These are phyloP conservation scores for Pseudomyrmex sp. DNA, from an alignment of 1,140 invertebrate species.

Conservation along the genomic window DNA sequence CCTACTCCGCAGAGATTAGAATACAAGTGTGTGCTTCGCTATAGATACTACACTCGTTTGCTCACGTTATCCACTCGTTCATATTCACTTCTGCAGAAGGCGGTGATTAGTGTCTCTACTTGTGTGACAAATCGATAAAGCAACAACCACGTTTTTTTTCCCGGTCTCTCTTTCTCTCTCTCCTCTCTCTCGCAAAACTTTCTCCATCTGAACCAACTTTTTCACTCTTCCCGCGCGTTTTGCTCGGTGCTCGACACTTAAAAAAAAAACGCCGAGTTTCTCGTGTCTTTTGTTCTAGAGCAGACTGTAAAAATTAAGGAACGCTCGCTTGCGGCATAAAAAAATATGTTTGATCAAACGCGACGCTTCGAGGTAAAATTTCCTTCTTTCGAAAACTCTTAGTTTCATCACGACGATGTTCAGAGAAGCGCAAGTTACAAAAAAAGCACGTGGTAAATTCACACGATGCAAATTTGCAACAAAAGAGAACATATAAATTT, in stretches of 20 bases:
- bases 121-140: slow-evolving; percentile 29
- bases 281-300: neutral
- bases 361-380: slow-evolving; percentile 1
- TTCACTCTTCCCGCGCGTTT: neutral
- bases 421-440: too few relatives aligned
- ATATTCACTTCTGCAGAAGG: neutral
- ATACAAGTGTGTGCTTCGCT: too few relatives aligned
- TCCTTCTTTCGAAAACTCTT: slow-evolving; percentile 9
- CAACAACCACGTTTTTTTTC: slow-evolving; percentile 24
- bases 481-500: neutral
- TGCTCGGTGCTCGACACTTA: neutral
- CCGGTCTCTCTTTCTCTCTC: neutral
- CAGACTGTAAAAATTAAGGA: neutral
- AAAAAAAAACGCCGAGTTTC: neutral
- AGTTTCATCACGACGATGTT: neutral
- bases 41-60: neutral
- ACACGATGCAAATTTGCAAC: too few relatives aligned
- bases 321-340: neutral
- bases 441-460: too few relatives aligned
- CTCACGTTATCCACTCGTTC: neutral
- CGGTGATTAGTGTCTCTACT: slow-evolving; percentile 29
- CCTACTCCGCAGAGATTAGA: too few relatives aligned
- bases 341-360: neutral
- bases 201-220: slow-evolving; percentile 30
- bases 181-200: slow-evolving; percentile 16